phyloP scores from a whole-genome alignment of 1,140 invertebrate species.

The Hestina assimilis region DNA sequence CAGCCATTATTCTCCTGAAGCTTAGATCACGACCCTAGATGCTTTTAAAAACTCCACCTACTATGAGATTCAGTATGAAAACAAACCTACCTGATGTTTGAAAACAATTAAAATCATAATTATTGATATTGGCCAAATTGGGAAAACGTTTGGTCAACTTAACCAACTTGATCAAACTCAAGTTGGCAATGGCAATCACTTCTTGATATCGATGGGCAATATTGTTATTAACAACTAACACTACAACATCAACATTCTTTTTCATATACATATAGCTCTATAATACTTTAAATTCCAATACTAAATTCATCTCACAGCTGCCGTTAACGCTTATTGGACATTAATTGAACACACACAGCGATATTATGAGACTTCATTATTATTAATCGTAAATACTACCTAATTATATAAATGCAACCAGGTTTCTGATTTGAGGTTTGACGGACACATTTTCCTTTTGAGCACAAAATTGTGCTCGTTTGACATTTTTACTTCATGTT shows the following conservation, averaged over 20 bases:
- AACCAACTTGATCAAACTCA: too few species aligned
- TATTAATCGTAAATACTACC: neutral
- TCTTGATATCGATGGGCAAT: neutral
- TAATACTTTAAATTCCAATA: slow-evolving; percentile 51
- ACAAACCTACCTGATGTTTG: neutral
- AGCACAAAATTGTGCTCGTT: neutral
- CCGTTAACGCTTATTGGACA: slow-evolving; percentile 64
- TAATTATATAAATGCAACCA: neutral
- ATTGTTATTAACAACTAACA: slow-evolving; percentile 1
- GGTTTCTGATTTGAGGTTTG: neutral
- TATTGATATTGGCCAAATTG: neutral
- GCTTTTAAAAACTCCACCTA: slow-evolving; percentile 14
- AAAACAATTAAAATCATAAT: neutral
- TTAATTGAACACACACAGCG: slow-evolving; percentile 56
- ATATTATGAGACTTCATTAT: slow-evolving; percentile 12
- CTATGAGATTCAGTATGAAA: neutral
- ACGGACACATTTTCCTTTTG: neutral
- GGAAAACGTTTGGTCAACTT: too few species aligned
- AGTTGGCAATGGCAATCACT: neutral
- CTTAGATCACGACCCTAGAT: slow-evolving; percentile 42
- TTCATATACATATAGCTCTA: slow-evolving; percentile 31
- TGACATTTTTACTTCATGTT: too few species aligned
- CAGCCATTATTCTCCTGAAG: slow-evolving; percentile 73
- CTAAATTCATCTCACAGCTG: slow-evolving; percentile 70
- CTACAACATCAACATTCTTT: slow-evolving; percentile 14